Evolutionary conservation across 2,113 vertebrate species (phyloP), one percentile per base, ranked within the genome.

Genomic region (Otus sunia): DNA sequence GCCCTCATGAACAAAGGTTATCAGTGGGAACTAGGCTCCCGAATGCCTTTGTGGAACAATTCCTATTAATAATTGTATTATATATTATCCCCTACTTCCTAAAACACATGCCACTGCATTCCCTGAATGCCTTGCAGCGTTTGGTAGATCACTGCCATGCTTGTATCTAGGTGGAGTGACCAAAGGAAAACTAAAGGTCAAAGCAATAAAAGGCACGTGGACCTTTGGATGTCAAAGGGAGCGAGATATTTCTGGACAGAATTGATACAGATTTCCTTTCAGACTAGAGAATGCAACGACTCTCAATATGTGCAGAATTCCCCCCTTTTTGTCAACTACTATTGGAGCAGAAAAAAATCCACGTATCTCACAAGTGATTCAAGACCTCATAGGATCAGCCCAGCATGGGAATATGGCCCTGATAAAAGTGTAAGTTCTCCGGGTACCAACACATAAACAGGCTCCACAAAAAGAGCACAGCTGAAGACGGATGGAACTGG

Each of bases 41-140:
- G 91, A 41, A 86, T 39, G 64, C 4, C 7, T 71, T 45, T 63
- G 58, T 75, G 47, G n/a, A 79, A 53, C 2, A 41, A 36, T 14
- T 50, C 34, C 10, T 79, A 43, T 56, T 56, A 56, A 74, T 59
- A 91, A 41, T 20, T 53, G 19, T 55, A 27, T 62, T 69, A 49
- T 25, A 36, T 66, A 62, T 49, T 32, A 58, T 18, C 15, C 17
- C 6, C 11, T 74, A 6, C 19, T 71, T 84, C 22, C 22, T 50
- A n/a, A 58, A 62, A 11, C 1, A 5, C 16, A 15, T 36, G 37
- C 3, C 2, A 0, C 30, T 5, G 1, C 27, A 49, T 71, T 85
- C 63, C 27, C 69, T 59, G 68, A 43, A 73, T 80, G 25, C 25
- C 58, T 88, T 2, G 2, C 36, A 55, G 7, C 1, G 0, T 91